These are phyloP conservation scores for Stigmatopora nigra DNA, from an alignment of 2,113 vertebrate genomes.

Conservation along the genomic window DNA sequence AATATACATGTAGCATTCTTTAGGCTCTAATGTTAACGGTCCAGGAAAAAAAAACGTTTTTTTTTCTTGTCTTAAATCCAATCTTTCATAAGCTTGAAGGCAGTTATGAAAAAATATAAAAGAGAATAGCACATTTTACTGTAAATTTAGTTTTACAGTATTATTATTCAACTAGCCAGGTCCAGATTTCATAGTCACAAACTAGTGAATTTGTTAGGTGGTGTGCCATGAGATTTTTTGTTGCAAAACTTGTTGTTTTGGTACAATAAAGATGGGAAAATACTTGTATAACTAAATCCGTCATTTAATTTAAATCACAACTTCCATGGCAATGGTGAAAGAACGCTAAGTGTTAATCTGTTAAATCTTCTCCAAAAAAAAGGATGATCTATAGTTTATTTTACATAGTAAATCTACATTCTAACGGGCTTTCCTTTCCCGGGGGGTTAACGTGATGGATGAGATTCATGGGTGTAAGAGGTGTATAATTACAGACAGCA, in stretches of 20 bases:
- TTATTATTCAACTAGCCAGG: no score
- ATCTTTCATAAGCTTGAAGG: no score
- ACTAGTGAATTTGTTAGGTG: no score
- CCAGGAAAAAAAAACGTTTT: not conserved
- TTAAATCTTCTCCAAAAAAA: conserved; percentile 23
- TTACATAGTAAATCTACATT: conserved; percentile 60
- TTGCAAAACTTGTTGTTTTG: no score
- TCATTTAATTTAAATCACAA: conserved; percentile 17
- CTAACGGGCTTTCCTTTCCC: conserved; percentile 36
- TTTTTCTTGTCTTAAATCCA: not conserved
- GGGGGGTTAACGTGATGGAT: conserved; percentile 43
- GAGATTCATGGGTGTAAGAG: conserved; percentile 19
- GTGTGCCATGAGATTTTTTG: no score
- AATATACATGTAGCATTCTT: not conserved
- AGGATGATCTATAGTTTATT: conserved; percentile 42
- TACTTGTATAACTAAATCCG: conserved; percentile 7
- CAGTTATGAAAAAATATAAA: no score
- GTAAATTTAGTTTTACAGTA: no score
- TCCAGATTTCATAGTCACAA: no score
- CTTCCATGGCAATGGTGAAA: conserved; percentile 20
- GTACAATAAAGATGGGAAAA: not conserved
- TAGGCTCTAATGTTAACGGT: not conserved
- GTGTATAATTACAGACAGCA: conserved; percentile 24
- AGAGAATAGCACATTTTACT: no score
- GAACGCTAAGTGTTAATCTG: conserved; percentile 39